Base-by-base conservation (phyloP, 2,888 invertebrate species). In the Erebia aethiops region DNA sequence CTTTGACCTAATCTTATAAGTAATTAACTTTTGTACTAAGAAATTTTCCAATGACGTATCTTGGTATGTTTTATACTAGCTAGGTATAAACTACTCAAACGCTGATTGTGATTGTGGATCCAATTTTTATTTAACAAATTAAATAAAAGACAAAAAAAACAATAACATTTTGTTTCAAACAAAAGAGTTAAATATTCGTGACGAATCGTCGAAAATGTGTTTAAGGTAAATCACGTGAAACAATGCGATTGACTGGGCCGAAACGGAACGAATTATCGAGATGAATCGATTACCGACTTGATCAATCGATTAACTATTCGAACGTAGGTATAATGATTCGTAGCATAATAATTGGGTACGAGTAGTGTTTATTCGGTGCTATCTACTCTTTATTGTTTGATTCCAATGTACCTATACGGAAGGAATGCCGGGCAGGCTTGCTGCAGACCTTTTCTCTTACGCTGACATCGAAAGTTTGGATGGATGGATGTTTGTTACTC, bases 201-300 rank as follows among this genome's bases (percentile, higher is more conserved):
- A 61, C 74, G 71, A 74, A 74, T 74, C 64, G 65, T 35, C 63
- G 54, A 61, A 67, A 61, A 60, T 67, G 67, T 67, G 67, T 35
- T 7, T 35, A 7, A 35, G 35, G 35, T 71, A 74, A 71, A 74
- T 74, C 70, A 70, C 61, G 61, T 64, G 35, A 60, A 74, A 72
- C 74, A 74, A 74, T 72, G 67, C 60, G 57, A 68, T 65, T 35
- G 62, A 66, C 65, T 74, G 73, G 70, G 63, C 72, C 72, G 74
- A 73, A 76, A 71, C 72, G 74, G 69, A 74, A 74, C 74, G 73
- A 77, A 79, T 77, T 74, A 69, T 71, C 65, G 71, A 72, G 75
- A 73, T 71, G 70, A 77, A 78, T 79, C 73, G 75, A 77, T 79
- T 75, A 75, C 51, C 70, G 73, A 77, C 76, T 73, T 69, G 61